Evolutionary conservation across 1,140 invertebrate genomes (phyloP), one percentile per base, ranked within the genome.

Genomic region (Protaetia brevitarsis): DNA sequence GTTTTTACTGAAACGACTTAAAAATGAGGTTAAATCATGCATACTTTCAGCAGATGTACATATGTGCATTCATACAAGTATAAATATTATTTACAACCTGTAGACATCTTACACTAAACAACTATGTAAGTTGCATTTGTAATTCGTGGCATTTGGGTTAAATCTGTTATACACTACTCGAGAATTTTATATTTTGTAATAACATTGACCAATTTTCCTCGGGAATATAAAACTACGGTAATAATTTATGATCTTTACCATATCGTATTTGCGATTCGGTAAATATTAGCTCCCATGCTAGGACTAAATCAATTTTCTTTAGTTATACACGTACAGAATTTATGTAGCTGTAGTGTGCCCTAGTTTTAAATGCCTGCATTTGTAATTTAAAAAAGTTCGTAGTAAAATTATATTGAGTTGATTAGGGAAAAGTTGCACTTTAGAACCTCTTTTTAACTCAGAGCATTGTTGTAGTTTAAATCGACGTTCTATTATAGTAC

Each of bases 71-170:
- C 19, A 51, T 23, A 51, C 11, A 11, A 10, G 19, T 19, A 51
- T 13, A 51, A n/a, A 23, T 4, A 1, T 7, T 51, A 13, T 21
- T 51, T 51, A 13, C 19, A 51, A 23, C 19, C 19, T 16, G 26
- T 51, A 51, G 26, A 51, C 41, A 51, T 19, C 26, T 51, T 51
- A 23, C 41, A 19, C 19, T 51, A 23, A 51, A 16, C n/a, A n/a
- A n/a, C n/a, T n/a, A 51, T 8, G 41, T 19, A 51, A 16, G 26
- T 8, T 23, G 19, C 41, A 51, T 51, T 51, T 51, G 41, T 51
- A 51, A 51, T 51, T 51, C 41, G 26, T 23, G 41, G 41, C 41
- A 51, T 51, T 19, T 51, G 19, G 41, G 41, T 51, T 51, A 51
- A 13, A 23, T 19, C 13, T 51, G 5, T 19, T 51, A 3, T 19